Evolutionary conservation across 2,797 vertebrate species (phyloP), one percentile per base, ranked within the genome.

Genomic region (Natrix natrix): DNA sequence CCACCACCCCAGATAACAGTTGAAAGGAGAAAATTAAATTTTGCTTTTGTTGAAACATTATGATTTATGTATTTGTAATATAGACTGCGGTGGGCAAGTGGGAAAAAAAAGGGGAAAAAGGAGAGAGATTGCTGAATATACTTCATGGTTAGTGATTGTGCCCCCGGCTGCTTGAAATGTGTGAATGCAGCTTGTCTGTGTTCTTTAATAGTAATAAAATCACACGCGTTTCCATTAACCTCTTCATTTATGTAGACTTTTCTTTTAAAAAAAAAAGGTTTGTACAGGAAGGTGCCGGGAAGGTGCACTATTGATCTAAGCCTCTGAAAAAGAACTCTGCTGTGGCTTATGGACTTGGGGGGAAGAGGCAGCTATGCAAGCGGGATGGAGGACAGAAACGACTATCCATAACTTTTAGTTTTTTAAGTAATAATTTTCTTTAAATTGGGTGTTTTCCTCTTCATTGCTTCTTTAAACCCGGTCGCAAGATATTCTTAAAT

Each of bases 61-160:
- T 99, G 99, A 99, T 99, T 99, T 99, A 99, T 99, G 99, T 98
- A 99, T 98, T 98, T 98, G 98, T 98, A 99, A 99, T 98, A 98
- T 97, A 97, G 98, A 98, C 97, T 97, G 98, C 95, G 97, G 98
- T 98, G 97, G 97, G 98, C 97, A 98, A 97, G 97, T 97, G 97
- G 95, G 95, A 97, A 96, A 96, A 97, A 96, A 96, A 95, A 95
- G 8, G 32, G 66, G 95, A 95, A 97, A 96, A 96, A 97, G 96
- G 96, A 95, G 37, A 90, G 20, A 37, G 95, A 97, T 97, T 97
- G 94, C 97, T 92, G 97, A 96, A 95, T 96, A 96, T 96, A 97
- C 97, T 96, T 97, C 96, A 96, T 97, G 97, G 97, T 97, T 97
- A 96, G 97, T 96, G 98, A 97, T 96, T 97, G 97, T 96, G 95